phyloP scores from a whole-genome alignment of 2,888 invertebrate species.

The Perizoma flavofasciatum region DNA sequence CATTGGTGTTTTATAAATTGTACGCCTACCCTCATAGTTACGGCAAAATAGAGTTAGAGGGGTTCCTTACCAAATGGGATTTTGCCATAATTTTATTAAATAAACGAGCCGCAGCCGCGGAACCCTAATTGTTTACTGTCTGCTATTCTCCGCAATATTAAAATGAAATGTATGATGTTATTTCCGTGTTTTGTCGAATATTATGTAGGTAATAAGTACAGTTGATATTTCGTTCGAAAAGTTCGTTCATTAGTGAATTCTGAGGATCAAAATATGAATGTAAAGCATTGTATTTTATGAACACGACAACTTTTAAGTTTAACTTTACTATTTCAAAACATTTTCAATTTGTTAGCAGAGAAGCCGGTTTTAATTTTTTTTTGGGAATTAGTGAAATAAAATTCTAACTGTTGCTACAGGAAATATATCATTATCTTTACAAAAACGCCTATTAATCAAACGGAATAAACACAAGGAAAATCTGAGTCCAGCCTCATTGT shows the following conservation, averaged over 20 bases:
- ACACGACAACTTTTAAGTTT: conserved; percentile 4
- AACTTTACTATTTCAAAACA: conserved; percentile 8
- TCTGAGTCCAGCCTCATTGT: conserved; percentile 51
- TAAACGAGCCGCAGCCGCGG: conserved; percentile 60
- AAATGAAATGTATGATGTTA: conserved; percentile 43
- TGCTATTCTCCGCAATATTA: conserved; percentile 46
- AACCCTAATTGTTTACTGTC: conserved; percentile 62
- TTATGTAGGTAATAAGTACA: conserved; percentile 39
- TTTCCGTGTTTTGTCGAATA: conserved; percentile 40
- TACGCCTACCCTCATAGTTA: conserved; percentile 68
- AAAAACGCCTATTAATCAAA: conserved; percentile 44
- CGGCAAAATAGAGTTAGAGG: conserved; percentile 70
- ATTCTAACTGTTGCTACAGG: conserved; percentile 19
- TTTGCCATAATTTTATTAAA: conserved; percentile 77
- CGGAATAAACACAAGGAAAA: conserved; percentile 49
- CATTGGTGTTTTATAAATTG: conserved; percentile 76
- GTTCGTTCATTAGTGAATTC: conserved; percentile 53
- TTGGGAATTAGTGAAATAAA: conserved; percentile 11
- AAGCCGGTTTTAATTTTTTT: conserved; percentile 8
- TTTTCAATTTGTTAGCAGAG: conserved; percentile 15
- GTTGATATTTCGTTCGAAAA: conserved; percentile 40
- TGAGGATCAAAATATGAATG: conserved; percentile 22
- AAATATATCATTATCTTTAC: conserved; percentile 31
- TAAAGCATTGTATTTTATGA: conserved; percentile 26
- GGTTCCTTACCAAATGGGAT: conserved; percentile 71